Evolutionary conservation across 2,888 invertebrate species (phyloP).

Genomic region (Halictus quadricinctus): DNA sequence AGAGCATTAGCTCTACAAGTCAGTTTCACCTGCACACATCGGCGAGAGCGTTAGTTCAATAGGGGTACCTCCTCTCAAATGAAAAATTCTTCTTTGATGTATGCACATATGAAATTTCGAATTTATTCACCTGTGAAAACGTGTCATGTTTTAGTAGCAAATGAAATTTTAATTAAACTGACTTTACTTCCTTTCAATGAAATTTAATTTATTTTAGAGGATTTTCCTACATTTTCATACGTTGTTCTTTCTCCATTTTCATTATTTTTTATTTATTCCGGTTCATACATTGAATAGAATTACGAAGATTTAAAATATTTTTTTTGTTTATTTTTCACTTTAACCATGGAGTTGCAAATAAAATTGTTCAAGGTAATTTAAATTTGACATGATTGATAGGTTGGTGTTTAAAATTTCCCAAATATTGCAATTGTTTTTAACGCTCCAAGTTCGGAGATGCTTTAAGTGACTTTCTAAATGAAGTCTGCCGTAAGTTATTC

Average conservation of each 20-base stretch:
- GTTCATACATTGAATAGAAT: neutral
- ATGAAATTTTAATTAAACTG: neutral
- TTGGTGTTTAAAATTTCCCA: neutral
- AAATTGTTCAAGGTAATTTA: neutral
- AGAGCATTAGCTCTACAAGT: constrained; percentile 39
- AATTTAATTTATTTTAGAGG: neutral
- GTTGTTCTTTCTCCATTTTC: neutral
- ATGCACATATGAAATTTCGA: neutral
- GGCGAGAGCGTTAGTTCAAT: constrained; percentile 41
- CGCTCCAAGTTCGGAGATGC: neutral
- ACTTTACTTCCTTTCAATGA: neutral
- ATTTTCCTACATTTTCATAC: neutral
- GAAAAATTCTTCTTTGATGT: constrained; percentile 36
- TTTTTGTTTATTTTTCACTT: no score
- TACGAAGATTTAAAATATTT: no score
- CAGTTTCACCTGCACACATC: constrained; percentile 33
- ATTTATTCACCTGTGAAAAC: neutral
- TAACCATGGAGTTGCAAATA: no score
- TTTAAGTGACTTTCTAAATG: neutral
- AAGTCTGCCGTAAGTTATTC: neutral
- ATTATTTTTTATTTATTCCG: neutral
- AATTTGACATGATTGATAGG: neutral
- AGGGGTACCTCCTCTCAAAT: constrained; percentile 24
- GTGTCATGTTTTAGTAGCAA: neutral
- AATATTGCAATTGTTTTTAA: neutral